These are phyloP conservation scores for Cinclus cinclus DNA, from an alignment of 2,113 vertebrate genomes.

Conservation along the genomic window DNA sequence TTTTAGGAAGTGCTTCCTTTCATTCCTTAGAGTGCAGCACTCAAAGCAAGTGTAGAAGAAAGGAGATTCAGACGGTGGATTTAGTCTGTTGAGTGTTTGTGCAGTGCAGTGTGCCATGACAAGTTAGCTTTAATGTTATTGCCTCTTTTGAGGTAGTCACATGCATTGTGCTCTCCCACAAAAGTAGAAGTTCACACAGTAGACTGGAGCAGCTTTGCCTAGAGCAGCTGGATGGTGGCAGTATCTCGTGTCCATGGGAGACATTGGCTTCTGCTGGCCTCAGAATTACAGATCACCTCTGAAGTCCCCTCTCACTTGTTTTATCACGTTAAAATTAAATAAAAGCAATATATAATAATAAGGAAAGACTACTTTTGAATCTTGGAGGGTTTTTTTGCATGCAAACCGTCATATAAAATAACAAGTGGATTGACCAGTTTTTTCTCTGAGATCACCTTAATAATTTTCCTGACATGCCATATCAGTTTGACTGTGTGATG, in stretches of 20 bases:
- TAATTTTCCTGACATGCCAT: not conserved
- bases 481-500: not conserved
- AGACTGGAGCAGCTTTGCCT: not conserved
- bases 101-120: not conserved
- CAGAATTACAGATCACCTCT: not conserved
- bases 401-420: not conserved
- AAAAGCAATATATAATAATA: not conserved
- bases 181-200: not conserved
- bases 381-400: not conserved
- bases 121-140: not conserved
- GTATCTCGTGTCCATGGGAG: not conserved
- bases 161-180: not conserved
- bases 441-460: not conserved
- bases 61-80: not conserved
- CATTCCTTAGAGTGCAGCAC: not conserved
- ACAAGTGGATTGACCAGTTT: not conserved
- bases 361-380: not conserved
- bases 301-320: not conserved
- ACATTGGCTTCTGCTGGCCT: not conserved
- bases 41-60: not conserved
- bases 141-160: not conserved
- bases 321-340: not conserved
- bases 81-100: not conserved
- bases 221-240: not conserved
- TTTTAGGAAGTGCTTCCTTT: not conserved